Percentiles rank a stretch among this genome's conserved stretches.
Evolutionary conservation across 2,113 vertebrate species (phyloP).

Genomic region (Boulengeromyrus knoepffleri): DNA sequence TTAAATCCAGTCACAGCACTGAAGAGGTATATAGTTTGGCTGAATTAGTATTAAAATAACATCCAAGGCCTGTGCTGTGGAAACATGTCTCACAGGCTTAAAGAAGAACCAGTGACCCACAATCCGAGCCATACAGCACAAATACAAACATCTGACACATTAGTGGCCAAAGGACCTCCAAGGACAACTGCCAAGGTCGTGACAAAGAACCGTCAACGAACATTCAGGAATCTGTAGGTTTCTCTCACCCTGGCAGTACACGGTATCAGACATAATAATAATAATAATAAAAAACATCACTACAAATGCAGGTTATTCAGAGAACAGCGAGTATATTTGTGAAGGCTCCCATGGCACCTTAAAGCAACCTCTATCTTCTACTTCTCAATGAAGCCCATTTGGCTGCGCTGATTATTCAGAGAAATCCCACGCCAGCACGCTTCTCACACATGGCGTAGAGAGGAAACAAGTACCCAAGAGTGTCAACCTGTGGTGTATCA

Average conservation of each 20-base stretch:
- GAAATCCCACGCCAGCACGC: not conserved
- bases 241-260: not conserved
- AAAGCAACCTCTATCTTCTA: not conserved
- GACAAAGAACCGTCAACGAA: not conserved
- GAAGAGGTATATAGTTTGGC: not conserved
- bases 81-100: not conserved
- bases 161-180: not conserved
- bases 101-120: not conserved
- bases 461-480: not conserved
- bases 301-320: slow-evolving; percentile 14
- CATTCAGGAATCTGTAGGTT: not conserved
- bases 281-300: not conserved
- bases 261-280: not conserved
- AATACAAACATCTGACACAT: not conserved
- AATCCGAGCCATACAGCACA: not conserved
- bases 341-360: not conserved
- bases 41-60: not conserved
- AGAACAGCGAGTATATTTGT: not conserved
- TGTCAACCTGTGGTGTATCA: not conserved
- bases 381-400: not conserved
- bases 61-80: not conserved
- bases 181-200: not conserved
- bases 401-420: not conserved
- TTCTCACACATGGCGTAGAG: not conserved
- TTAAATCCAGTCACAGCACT: not conserved